Evolutionary conservation across 2,113 vertebrate genomes (phyloP), one percentile per base, ranked within the genome.

Genomic region (Tachycineta bicolor): DNA sequence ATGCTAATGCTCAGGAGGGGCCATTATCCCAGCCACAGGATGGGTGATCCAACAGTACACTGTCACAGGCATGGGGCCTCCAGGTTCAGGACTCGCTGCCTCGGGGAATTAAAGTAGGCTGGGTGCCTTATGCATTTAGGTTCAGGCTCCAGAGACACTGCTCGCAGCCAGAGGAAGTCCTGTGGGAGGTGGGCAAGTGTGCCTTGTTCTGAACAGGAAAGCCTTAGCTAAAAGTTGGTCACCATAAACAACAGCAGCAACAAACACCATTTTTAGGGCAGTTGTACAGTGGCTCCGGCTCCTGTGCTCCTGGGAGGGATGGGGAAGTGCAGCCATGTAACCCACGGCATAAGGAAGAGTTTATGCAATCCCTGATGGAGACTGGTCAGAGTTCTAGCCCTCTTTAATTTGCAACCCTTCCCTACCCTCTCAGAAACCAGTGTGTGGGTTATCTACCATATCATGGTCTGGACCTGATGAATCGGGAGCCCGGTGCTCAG

Each of bases 1-100:
- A 34, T 10, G 2, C 2, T 1, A 16, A 22, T 19, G 58, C 25
- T 33, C 22, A 49, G 50, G 29, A 53, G 37, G 31, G 43, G 13
- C 39, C 23, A 4, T 39, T 29, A 31, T 83, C n/a, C 64, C 28
- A 16, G 33, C 8, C 13, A 41, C 33, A 44, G 29, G 62, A 64
- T 10, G 15, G 37, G 39, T 43, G 49, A 33, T 37, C 46, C 50
- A 87, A 15, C 3, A 65, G 15, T 20, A 34, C 18, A 3, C 31
- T 34, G 12, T 5, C 60, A 58, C 29, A 18, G 24, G 31, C 21
- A 14, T 12, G 25, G 12, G 37, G 16, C 23, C 23, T 56, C 37
- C 2, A 5, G 46, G 55, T n/a, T 37, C 4, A 15, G 24, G 18
- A 19, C 21, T 47, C 0, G 0, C 28, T 80, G 53, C 50, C 18